Evolutionary conservation across 2,888 invertebrate species (phyloP), one percentile per base, ranked within the genome.

Genomic region (Allacma fusca): DNA sequence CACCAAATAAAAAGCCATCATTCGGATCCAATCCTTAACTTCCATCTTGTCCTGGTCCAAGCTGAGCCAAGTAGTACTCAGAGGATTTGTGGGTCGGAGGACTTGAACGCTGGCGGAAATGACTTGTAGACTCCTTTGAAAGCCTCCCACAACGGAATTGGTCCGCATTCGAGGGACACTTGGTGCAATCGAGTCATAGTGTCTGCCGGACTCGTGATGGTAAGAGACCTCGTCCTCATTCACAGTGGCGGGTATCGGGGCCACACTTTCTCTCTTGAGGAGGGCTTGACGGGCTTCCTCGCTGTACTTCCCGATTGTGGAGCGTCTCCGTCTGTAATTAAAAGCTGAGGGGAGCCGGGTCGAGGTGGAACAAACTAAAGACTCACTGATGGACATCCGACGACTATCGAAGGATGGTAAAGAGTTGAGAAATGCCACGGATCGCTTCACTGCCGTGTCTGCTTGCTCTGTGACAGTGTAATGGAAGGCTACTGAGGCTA

Each of bases 401-500:
- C 76, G 57, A 5, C 43, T 68, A 62, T 76, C 76, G 9, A 76
- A 28, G 7, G 78, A 76, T 67, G 78, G 76, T 16, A 80, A 76
- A 24, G 79, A 72, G 40, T 76, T 76, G 9, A 81, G 62, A 13
- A 79, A 69, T 5, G 80, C 78, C 12, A 82, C 77, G 13, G 76
- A 78, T n/a, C 79, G 74, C 72, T 83, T 83, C 23, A 83, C 79
- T 21, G 76, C 62, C 57, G 78, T 76, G 67, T 83, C 83, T 0
- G 81, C 69, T 40, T 80, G 80, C 86, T 94, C 94, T 84, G 89
- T 89, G 5, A 93, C 91, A 75, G 89, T 88, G 13, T 90, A 70
- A 85, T 96, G 95, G 86, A 96, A 96, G 40, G 93, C 83, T 1
- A 92, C 68, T 0, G 93, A 91, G 76, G 92, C 89, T 24, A 91